phyloP scores from a whole-genome alignment of 2,113 vertebrate species.

The Pampusana beccarii region DNA sequence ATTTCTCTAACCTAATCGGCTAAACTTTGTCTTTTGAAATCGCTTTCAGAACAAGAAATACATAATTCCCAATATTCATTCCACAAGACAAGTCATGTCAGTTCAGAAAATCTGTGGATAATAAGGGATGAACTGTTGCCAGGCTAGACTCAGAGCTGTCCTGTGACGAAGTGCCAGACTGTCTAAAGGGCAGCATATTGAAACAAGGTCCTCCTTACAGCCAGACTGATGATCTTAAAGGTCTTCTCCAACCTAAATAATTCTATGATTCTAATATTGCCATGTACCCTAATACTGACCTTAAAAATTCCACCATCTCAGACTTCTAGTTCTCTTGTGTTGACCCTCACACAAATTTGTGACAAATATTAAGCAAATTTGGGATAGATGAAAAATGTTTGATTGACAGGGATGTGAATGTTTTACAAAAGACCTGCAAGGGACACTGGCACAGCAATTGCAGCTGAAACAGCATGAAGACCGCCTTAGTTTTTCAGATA shows the following conservation, averaged over 20 bases:
- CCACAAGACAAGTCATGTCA: neutral
- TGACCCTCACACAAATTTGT: neutral
- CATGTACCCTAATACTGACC: neutral
- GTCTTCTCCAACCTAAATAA: neutral
- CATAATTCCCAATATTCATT: neutral
- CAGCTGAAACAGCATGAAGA: neutral
- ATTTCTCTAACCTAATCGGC: constrained; percentile 5
- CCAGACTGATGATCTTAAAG: neutral
- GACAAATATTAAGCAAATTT: neutral
- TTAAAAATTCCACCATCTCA: neutral
- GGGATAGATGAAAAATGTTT: neutral
- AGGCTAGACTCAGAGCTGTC: rapidly evolving
- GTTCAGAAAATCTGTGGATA: neutral
- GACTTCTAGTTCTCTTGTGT: neutral
- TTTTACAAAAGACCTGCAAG: neutral
- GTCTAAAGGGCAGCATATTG: neutral
- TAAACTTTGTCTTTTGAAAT: constrained; percentile 7
- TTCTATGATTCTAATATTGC: neutral
- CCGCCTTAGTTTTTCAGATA: neutral
- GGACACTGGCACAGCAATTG: neutral
- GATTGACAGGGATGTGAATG: neutral
- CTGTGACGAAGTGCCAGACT: neutral
- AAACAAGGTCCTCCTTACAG: neutral
- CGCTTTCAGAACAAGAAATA: neutral
- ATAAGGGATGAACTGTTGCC: neutral